Evolutionary conservation across 2,113 vertebrate genomes (phyloP).

Genomic region (Verasper variegatus): DNA sequence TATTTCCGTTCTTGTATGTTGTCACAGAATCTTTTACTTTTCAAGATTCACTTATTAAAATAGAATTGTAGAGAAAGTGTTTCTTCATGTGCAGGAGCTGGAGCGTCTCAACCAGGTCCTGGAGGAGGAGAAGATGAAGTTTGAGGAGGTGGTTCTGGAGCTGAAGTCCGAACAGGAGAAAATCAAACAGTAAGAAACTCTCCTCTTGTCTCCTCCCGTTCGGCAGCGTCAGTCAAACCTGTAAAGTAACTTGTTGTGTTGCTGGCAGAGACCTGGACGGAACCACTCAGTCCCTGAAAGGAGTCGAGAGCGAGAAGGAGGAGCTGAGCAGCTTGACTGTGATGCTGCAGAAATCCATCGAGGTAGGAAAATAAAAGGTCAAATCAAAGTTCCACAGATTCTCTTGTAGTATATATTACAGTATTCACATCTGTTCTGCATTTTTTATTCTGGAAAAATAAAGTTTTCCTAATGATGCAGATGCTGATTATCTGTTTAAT

Average conservation of each 20-base stretch:
- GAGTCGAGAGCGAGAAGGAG: constrained; percentile 92
- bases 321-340: constrained; percentile 87
- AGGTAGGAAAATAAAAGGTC: constrained; percentile 79
- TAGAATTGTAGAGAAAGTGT: not conserved
- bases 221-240: rapidly evolving
- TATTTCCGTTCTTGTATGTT: no score
- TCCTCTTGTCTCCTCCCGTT: rapidly evolving
- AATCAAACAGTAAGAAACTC: constrained; percentile 86
- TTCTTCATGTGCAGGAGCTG: constrained; percentile 83
- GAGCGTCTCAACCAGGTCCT: constrained; percentile 93
- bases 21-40: no score
- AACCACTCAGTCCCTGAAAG: constrained; percentile 89
- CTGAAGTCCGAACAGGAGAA: constrained; percentile 93
- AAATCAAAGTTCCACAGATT: no score
- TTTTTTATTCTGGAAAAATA: no score
- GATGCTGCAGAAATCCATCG: constrained; percentile 90
- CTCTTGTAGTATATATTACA: no score
- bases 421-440: no score
- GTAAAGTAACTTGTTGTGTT: not conserved
- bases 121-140: constrained; percentile 94
- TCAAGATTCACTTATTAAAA: no score
- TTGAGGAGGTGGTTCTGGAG: constrained; percentile 95
- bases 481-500: no score
- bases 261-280: constrained; percentile 90
- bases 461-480: no score